phyloP scores from a whole-genome alignment of 2,113 vertebrate species.

The Solea solea region DNA sequence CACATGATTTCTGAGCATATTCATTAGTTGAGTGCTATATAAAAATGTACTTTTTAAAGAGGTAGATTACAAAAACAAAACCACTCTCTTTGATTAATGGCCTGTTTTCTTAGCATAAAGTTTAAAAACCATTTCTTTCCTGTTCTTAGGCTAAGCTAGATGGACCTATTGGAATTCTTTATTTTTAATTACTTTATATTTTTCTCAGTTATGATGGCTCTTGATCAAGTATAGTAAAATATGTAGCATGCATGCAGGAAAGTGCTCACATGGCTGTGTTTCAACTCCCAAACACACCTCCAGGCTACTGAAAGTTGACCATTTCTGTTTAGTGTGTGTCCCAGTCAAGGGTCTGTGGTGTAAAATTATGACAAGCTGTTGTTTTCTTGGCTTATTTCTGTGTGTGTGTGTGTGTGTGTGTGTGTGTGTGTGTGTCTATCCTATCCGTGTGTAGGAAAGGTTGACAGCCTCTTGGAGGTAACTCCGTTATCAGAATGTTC shows the following conservation, averaged over 20 bases:
- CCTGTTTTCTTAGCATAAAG: no score
- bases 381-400: slow-evolving; percentile 38
- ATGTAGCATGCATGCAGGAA: slow-evolving; percentile 4
- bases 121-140: neutral
- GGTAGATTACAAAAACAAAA: no score
- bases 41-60: no score
- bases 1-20: slow-evolving; percentile 9
- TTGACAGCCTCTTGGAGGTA: slow-evolving; percentile 41
- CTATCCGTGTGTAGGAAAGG: slow-evolving; percentile 41
- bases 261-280: slow-evolving; percentile 43
- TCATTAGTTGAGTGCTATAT: no score
- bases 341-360: slow-evolving; percentile 45
- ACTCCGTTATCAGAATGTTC: slow-evolving; percentile 65
- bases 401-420: neutral
- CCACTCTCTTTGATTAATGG: no score
- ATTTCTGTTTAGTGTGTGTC: slow-evolving; percentile 57
- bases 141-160: neutral
- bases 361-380: slow-evolving; percentile 54
- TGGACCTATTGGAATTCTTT: no score
- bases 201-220: neutral
- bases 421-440: neutral
- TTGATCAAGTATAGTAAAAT: neutral
- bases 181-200: neutral
- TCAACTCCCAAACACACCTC: slow-evolving; percentile 34
- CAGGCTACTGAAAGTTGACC: slow-evolving; percentile 54